Conservation (phyloP, 2,113 vertebrate species). For the Pagrus major region DNA sequence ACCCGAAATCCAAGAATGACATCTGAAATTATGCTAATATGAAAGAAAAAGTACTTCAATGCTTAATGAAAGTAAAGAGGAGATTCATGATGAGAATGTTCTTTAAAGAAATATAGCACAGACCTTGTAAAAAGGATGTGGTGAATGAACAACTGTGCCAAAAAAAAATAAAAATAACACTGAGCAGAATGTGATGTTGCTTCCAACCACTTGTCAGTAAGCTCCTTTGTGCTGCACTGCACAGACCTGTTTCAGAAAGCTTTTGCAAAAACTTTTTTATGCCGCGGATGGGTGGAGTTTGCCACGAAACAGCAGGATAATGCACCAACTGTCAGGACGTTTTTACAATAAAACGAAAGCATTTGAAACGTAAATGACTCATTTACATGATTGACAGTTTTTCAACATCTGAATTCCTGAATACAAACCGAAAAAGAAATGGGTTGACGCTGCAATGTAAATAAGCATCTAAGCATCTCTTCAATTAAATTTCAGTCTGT, state of each 20-base stretch:
- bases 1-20: neutral
- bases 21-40: neutral
- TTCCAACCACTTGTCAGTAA: conserved; percentile 10
- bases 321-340: conserved; percentile 3
- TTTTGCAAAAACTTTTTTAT: neutral
- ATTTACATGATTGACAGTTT: conserved; percentile 24
- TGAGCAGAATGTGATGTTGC: neutral
- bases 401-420: neutral
- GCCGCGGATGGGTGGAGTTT: conserved; percentile 36
- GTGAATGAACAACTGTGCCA: neutral
- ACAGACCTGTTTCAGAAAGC: conserved; percentile 51
- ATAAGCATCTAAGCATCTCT: conserved; percentile 25
- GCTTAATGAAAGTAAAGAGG: neutral
- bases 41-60: neutral
- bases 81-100: neutral
- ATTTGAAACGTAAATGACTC: conserved; percentile 8
- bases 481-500: no score
- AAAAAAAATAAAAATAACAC: neutral
- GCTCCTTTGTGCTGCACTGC: conserved; percentile 44
- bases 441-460: conserved; percentile 9
- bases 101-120: neutral
- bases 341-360: conserved; percentile 31
- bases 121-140: neutral
- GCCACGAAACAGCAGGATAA: conserved; percentile 28
- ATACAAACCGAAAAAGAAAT: neutral